Evolutionary conservation across 2,797 vertebrate genomes (phyloP).

Genomic region (Rhodeus uyekii): DNA sequence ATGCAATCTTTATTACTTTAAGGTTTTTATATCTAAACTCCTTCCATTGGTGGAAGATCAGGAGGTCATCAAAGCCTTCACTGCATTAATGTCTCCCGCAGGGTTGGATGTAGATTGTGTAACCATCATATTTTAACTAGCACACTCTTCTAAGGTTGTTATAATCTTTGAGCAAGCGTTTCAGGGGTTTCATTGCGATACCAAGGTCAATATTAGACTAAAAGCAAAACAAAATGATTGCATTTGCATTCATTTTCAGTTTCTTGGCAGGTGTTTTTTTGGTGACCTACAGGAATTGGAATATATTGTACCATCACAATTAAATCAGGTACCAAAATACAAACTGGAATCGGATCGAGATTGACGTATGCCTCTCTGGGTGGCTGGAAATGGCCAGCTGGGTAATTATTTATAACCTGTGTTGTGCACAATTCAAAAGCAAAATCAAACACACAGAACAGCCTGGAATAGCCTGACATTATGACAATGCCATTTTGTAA

Average conservation of each 20-base stretch:
- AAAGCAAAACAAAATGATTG: conserved; percentile 7
- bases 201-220: background rate
- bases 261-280: background rate
- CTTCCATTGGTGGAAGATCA: conserved; percentile 11
- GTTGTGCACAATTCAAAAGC: background rate
- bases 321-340: background rate
- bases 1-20: background rate
- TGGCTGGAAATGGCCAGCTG: background rate
- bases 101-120: conserved; percentile 8
- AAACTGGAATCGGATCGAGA: background rate
- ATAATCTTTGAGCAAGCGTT: background rate
- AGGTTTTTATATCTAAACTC: conserved; percentile 10
- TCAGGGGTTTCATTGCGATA: background rate
- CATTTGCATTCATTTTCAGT: conserved; percentile 21
- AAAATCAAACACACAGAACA: background rate
- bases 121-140: conserved; percentile 17
- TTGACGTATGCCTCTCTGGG: conserved; percentile 21
- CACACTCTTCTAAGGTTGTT: background rate
- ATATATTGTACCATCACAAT: conserved; percentile 10
- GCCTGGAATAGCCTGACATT: background rate
- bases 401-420: conserved; percentile 20
- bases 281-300: background rate
- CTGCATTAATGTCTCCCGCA: conserved; percentile 10
- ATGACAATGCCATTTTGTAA: background rate
- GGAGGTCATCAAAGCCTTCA: conserved; percentile 11